Conservation (phyloP, 35 echinoderm and acorn worm species). For the Apostichopus parvimensis region DNA sequence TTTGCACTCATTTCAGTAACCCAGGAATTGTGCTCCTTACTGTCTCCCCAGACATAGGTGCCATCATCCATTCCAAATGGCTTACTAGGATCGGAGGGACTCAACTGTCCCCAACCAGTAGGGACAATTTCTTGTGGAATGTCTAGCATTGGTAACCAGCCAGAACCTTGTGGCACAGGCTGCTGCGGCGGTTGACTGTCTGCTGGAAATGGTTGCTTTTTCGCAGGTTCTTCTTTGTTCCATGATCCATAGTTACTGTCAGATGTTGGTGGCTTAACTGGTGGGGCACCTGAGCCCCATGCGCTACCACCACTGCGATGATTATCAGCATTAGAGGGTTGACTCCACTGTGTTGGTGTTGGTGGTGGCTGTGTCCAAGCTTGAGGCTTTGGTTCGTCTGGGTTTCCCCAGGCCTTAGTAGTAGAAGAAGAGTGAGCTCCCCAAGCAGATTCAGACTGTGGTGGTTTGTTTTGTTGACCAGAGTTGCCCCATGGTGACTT, state of each 20-base stretch:
- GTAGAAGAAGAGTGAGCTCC: not conserved
- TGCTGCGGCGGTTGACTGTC: slow-evolving; percentile 12
- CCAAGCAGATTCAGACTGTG: slow-evolving; percentile 53
- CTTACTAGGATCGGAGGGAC: slow-evolving; percentile 19
- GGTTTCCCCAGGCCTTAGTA: slow-evolving; percentile 35
- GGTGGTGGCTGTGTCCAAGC: slow-evolving; percentile 32
- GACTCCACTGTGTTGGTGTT: slow-evolving; percentile 25
- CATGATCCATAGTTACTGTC: slow-evolving; percentile 25
- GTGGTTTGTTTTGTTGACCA: slow-evolving; percentile 46
- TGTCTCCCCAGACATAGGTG: slow-evolving; percentile 93
- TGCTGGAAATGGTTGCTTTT: slow-evolving; percentile 36
- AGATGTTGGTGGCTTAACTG: slow-evolving; percentile 32
- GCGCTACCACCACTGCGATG: slow-evolving; percentile 11
- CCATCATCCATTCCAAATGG: slow-evolving; percentile 82
- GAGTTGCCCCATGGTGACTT: slow-evolving; percentile 72
- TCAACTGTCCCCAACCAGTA: slow-evolving; percentile 83
- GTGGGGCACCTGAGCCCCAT: not conserved
- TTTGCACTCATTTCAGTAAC: slow-evolving; percentile 62
- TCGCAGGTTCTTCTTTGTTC: slow-evolving; percentile 44
- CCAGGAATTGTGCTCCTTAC: slow-evolving; percentile 82
- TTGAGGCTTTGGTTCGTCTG: slow-evolving; percentile 54
- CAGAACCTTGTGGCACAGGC: slow-evolving; percentile 31
- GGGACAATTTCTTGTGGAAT: slow-evolving; percentile 76
- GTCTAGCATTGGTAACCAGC: slow-evolving; percentile 53
- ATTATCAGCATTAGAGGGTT: not conserved